These are phyloP conservation scores for Lethrus apterus DNA, from an alignment of 1,140 invertebrate species.

Conservation along the genomic window DNA sequence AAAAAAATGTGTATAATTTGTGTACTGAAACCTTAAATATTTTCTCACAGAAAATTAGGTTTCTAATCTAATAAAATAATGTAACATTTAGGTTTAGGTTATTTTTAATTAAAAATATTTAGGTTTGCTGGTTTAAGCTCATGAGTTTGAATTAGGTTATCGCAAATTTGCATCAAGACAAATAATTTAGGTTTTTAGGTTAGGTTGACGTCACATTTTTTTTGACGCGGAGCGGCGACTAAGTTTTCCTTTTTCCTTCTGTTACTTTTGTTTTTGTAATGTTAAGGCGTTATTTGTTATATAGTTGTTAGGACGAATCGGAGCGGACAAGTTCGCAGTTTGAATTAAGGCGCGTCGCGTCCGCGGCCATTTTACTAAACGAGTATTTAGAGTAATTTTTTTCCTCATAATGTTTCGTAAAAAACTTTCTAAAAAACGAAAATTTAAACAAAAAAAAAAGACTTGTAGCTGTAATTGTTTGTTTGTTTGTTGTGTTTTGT, in stretches of 20 bases:
- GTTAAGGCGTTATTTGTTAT: constrained; percentile 20
- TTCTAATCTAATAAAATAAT: no score
- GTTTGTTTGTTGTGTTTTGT: constrained; percentile 10
- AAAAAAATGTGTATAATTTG: no score
- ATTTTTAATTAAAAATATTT: neutral
- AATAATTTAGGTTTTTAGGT: neutral
- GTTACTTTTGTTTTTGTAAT: constrained; percentile 14
- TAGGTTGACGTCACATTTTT: neutral
- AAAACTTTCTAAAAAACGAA: constrained; percentile 4
- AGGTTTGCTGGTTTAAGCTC: neutral
- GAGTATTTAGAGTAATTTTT: constrained; percentile 6
- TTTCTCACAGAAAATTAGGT: no score
- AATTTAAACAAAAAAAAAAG: no score
- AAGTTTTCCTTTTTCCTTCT: neutral
- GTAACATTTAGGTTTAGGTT: no score
- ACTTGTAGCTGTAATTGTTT: no score
- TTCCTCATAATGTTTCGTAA: no score
- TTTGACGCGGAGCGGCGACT: neutral
- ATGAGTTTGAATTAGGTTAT: neutral
- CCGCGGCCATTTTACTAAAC: constrained; percentile 8
- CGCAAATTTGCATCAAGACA: neutral
- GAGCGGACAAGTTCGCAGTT: constrained; percentile 15
- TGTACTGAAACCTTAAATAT: no score
- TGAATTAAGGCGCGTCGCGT: constrained; percentile 18
- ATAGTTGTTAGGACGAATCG: constrained; percentile 18